Evolutionary conservation across 2,113 vertebrate genomes (phyloP), one percentile per base, ranked within the genome.

Genomic region (Gambusia affinis): DNA sequence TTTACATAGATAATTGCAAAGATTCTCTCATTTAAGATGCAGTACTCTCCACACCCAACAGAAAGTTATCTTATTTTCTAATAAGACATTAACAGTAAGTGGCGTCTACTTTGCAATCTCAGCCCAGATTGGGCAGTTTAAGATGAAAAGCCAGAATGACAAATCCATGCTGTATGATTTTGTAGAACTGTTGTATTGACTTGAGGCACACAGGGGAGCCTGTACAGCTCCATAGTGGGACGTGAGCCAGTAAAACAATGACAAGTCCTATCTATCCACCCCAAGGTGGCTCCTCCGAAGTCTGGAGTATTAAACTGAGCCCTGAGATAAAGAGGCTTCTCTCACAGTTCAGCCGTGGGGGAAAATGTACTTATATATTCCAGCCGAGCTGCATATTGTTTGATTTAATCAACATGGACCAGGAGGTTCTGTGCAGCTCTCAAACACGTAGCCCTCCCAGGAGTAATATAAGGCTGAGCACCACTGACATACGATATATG

Each of bases 201-300:
- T 84, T 29, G 54, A 75, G 72, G 76, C 85, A 62, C 81, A 82
- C 85, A 73, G 83, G 87, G 86, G 88, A 90, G 83, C 62, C 69
- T 61, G 70, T 81, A 69, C 70, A 70, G 89, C 76, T 80, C 62
- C 79, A 77, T 81, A 64, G 81, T 82, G 73, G 75, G 81, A 84
- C 72, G 70, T 79, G 85, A 91, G 85, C 84, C 87, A 60, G 83
- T 90, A 85, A 90, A 92, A 89, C 89, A 91, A 91, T 89, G 87
- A 89, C 91, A 87, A 88, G 89, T 70, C 78, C 91, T 89, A 93
- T 93, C 90, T 92, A 80, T 85, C 87, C 86, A 85, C 86, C 88
- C 86, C 88, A 80, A 86, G 89, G 91, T 89, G 87, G 88, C 87
- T 93, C 76, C 79, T 77, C 69, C 75, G 0, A 85, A 88, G 84